Evolutionary conservation across 2,888 invertebrate genomes (phyloP), one percentile per base, ranked within the genome.

Genomic region (Meiosimyza platycephala): DNA sequence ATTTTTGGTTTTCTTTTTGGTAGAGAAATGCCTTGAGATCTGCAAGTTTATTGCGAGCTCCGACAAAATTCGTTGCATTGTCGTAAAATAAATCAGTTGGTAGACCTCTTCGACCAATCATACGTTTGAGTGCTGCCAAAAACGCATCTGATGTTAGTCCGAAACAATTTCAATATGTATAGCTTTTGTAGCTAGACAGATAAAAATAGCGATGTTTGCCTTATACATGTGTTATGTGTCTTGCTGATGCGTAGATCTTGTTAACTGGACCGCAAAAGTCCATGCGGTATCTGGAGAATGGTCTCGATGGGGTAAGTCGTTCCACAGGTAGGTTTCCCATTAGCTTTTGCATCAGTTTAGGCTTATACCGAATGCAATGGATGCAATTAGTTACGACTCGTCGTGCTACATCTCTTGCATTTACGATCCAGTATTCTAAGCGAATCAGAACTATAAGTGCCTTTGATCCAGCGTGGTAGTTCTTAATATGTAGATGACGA

Each of bases 391-490:
- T 13, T 1, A 47, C 18, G 7, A 6, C 18, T 48, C 48, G 47
- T 15, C 54, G 60, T 28, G 62, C n/a, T n/a, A 11, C 7, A 28
- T 70, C 52, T 52, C 62, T 70, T 51, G 47, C 11, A 33, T 52
- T 54, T 11, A 72, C n/a, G 15, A 72, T 66, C 72, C 72, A 72
- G 28, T 50, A 66, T 18, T 60, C 51, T 51, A 22, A 33, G 54
- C 54, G 52, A 15, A 71, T 48, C 3, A 59, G 16, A 11, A 11
- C 12, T 71, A 55, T 59, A 50, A 72, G 57, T 18, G 66, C 9
- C 6, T 52, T 48, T 51, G 48, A 51, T 28, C 71, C 71, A 28
- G 65, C 71, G 65, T 72, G 65, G n/a, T 59, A 65, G 6, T 57
- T 65, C 16, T 28, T 47, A 0, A 57, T 15, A 22, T 68, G 72